Evolutionary conservation across 2,797 vertebrate species (phyloP).

Genomic region (Microctenopoma lineatum): DNA sequence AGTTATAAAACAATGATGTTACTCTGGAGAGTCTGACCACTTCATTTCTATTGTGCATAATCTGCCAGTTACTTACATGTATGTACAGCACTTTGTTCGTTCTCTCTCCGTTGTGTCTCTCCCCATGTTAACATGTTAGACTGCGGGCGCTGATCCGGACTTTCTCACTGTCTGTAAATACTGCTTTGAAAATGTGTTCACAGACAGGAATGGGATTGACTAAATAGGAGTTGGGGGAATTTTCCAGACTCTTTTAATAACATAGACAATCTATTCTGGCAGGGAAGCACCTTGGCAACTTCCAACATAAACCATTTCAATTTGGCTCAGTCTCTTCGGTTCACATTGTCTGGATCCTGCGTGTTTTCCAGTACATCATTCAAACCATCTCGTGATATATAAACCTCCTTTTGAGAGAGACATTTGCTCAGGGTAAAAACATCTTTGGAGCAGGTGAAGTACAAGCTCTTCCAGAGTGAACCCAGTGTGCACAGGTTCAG

Average conservation of each 20-base stretch:
- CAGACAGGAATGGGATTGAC: conserved; percentile 60
- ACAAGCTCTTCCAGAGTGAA: background rate
- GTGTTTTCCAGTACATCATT: conserved; percentile 55
- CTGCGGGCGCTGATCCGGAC: background rate
- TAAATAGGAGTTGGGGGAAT: conserved; percentile 49
- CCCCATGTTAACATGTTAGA: background rate
- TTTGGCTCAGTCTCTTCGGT: conserved; percentile 55
- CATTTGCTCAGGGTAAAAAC: conserved; percentile 21
- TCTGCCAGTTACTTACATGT: too few species aligned
- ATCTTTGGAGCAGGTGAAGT: conserved; percentile 39
- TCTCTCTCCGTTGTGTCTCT: too few species aligned
- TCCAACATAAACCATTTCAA: conserved; percentile 70
- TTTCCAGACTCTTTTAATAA: conserved; percentile 84
- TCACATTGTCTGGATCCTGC: conserved; percentile 33
- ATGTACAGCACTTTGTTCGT: too few species aligned
- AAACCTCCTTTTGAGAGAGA: conserved; percentile 7
- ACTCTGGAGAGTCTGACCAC: too few species aligned
- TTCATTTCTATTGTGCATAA: too few species aligned
- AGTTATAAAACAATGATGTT: too few species aligned
- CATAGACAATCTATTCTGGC: conserved; percentile 79
- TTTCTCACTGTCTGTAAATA: conserved; percentile 63
- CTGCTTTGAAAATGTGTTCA: conserved; percentile 70
- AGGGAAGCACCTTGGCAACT: conserved; percentile 43
- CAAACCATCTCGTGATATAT: conserved; percentile 28
- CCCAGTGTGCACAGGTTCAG: background rate